Percentiles rank a stretch among this genome's conserved stretches.
Evolutionary conservation across 2,797 vertebrate species (phyloP).

Genomic region (Sphenopsis melanotis): DNA sequence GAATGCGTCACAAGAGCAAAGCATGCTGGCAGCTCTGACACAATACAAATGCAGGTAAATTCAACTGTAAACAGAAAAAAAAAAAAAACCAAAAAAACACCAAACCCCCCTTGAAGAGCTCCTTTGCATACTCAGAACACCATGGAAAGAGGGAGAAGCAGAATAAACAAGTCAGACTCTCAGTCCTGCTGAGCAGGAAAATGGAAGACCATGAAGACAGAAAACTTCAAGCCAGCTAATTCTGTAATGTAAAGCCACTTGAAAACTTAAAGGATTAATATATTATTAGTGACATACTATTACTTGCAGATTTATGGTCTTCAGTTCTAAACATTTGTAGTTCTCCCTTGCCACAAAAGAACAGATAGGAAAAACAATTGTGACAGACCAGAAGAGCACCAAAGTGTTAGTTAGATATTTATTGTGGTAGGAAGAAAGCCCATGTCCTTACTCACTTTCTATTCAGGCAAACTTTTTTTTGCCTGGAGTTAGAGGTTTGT

Average conservation of each 20-base stretch:
- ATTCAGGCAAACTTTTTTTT: not conserved
- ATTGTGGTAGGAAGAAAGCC: not conserved
- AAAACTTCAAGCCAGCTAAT: not conserved
- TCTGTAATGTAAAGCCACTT: not conserved
- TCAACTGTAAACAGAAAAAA: not conserved
- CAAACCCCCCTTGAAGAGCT: not conserved
- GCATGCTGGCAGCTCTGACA: not conserved
- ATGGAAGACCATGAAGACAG: not conserved
- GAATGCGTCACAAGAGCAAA: not conserved
- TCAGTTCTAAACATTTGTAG: not conserved
- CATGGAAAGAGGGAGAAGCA: not conserved
- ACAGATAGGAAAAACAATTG: not conserved
- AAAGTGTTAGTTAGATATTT: not conserved
- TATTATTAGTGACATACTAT: not conserved
- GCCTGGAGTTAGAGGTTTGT: not conserved
- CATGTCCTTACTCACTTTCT: not conserved
- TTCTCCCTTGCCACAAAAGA: not conserved
- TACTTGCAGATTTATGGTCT: not conserved
- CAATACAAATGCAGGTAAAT: not conserved
- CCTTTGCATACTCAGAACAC: not conserved
- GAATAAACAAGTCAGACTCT: not conserved
- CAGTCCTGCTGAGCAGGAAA: not conserved
- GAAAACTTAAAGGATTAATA: not conserved
- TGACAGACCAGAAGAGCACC: not conserved
- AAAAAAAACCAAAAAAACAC: rapidly evolving